A percentile compares a stretch with the other conserved stretches of the same genome.
phyloP scores from a whole-genome alignment of 2,888 invertebrate species.

The Congeria kusceri region DNA sequence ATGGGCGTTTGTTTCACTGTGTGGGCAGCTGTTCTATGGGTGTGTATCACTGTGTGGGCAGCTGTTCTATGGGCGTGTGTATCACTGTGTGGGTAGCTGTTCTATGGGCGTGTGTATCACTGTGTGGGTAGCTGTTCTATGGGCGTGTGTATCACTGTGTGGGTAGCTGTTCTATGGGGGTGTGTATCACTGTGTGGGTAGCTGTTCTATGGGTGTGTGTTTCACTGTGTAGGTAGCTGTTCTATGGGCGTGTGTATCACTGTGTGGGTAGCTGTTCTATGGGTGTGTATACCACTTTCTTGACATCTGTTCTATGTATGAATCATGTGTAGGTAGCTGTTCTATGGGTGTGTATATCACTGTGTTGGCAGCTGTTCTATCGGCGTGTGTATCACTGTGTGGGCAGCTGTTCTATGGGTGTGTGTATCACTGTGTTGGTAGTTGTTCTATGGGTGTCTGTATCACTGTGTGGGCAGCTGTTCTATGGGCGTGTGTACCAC shows the following conservation, averaged over 20 bases:
- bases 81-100: constrained; percentile 90
- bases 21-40: constrained; percentile 96
- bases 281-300: too few relatives aligned
- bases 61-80: constrained; percentile 96
- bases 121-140: constrained; percentile 94
- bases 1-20: constrained; percentile 93
- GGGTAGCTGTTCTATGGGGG: constrained; percentile 97
- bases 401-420: constrained; percentile 97
- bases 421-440: constrained; percentile 91
- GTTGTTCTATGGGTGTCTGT: constrained; percentile 96
- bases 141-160: constrained; percentile 90
- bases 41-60: constrained; percentile 94
- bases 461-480: constrained; percentile 90
- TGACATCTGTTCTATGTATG: too few relatives aligned
- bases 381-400: constrained; percentile 90
- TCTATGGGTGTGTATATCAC: too few relatives aligned
- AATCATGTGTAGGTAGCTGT: too few relatives aligned
- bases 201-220: constrained; percentile 96
- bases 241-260: constrained; percentile 95
- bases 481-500: constrained; percentile 95
- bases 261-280: constrained; percentile 94
- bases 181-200: constrained; percentile 91
- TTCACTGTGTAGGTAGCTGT: constrained; percentile 90
- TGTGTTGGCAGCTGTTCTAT: constrained; percentile 94
- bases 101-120: constrained; percentile 95